These are phyloP conservation scores for Choreutis nemorana DNA, from an alignment of 2,888 invertebrate genomes.

Conservation along the genomic window DNA sequence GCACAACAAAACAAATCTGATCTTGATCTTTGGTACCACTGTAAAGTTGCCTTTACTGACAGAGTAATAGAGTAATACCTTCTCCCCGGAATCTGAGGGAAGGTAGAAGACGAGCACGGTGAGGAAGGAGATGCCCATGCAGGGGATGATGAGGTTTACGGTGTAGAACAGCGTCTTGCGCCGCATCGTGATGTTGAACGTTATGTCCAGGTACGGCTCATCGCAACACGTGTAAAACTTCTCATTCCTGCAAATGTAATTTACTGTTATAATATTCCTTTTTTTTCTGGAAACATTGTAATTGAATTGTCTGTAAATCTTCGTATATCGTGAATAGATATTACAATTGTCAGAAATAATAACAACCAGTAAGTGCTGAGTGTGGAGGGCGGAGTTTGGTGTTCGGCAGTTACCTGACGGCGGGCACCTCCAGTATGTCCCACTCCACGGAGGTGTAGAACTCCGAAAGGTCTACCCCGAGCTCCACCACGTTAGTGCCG, in stretches of 20 bases:
- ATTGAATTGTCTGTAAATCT: too few species aligned
- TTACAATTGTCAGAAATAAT: too few species aligned
- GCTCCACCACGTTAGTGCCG: conserved; percentile 88
- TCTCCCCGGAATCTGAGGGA: conserved; percentile 97
- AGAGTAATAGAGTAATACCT: too few species aligned
- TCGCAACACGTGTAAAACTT: conserved; percentile 97
- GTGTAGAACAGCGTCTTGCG: conserved; percentile 97
- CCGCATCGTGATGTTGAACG: conserved; percentile 97
- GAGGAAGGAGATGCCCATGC: conserved; percentile 96
- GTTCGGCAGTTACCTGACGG: conserved; percentile 81
- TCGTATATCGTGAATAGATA: too few species aligned
- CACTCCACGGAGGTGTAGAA: conserved; percentile 99
- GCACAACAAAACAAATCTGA: too few species aligned
- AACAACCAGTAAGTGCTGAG: too few species aligned
- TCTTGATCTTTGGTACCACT: too few species aligned
- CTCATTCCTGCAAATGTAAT: conserved; percentile 77
- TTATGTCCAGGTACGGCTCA: conserved; percentile 94
- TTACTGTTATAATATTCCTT: too few species aligned
- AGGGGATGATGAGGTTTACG: conserved; percentile 95
- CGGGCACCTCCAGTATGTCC: conserved; percentile 97
- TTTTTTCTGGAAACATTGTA: too few species aligned
- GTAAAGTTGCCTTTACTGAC: too few species aligned
- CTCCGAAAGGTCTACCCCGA: conserved; percentile 95
- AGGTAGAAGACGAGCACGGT: conserved; percentile 97
- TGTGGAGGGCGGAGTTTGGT: too few species aligned